Evolutionary conservation across 1,140 invertebrate species (phyloP).

Genomic region (Scaptodrosophila lebanonensis): DNA sequence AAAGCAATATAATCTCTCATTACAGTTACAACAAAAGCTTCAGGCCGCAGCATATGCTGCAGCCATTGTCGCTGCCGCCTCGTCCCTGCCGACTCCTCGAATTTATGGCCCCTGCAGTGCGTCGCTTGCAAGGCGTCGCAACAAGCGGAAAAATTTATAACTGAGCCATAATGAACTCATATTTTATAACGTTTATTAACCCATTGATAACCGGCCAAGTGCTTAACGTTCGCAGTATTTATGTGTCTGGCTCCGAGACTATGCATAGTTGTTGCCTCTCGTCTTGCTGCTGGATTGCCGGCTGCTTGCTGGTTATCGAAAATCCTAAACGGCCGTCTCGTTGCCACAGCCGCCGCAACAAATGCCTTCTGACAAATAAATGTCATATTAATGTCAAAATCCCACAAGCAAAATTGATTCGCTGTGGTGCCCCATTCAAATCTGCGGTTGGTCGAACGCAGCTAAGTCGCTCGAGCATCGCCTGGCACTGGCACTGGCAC

Average conservation of each 20-base stretch:
- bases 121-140: conserved; percentile 35
- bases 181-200: conserved; percentile 75
- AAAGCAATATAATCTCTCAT: conserved; percentile 74
- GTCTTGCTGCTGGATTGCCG: background rate
- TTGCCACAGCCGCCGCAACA: conserved; percentile 24
- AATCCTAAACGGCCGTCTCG: conserved; percentile 22
- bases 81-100: conserved; percentile 45
- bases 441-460: conserved; percentile 22
- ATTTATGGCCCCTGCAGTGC: conserved; percentile 70
- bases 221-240: conserved; percentile 54
- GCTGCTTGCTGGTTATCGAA: conserved; percentile 33
- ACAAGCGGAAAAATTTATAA: conserved; percentile 69
- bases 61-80: background rate
- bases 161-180: conserved; percentile 69
- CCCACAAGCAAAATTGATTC: conserved; percentile 60
- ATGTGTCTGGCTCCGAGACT: conserved; percentile 50
- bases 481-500: background rate
- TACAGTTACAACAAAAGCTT: conserved; percentile 67
- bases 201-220: conserved; percentile 66
- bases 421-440: conserved; percentile 50
- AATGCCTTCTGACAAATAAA: conserved; percentile 67
- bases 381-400: conserved; percentile 72
- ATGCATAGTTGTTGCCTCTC: background rate
- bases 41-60: conserved; percentile 41
- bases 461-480: background rate